Conservation (phyloP, 2,113 vertebrate genomes). For the Phrynosoma platyrhinos region DNA sequence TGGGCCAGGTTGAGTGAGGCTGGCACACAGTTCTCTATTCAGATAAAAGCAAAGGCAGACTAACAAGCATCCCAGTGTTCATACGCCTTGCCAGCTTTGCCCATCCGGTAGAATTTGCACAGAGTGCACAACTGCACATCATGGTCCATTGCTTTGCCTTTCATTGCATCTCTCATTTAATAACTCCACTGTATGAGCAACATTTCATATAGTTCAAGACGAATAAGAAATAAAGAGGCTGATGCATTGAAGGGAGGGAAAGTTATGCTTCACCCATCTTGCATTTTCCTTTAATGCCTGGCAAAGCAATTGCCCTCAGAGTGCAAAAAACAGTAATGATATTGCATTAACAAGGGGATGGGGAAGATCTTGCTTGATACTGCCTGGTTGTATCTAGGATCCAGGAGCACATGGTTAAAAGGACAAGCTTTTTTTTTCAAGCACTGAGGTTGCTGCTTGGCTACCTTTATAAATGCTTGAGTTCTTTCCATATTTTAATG, state of each 20-base stretch:
- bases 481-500: neutral
- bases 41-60: slow-evolving; percentile 86
- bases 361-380: neutral
- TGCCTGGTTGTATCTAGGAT: neutral
- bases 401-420: neutral
- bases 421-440: slow-evolving; percentile 19
- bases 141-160: slow-evolving; percentile 66
- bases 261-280: slow-evolving; percentile 8
- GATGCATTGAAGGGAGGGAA: slow-evolving; percentile 12
- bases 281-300: slow-evolving; percentile 13
- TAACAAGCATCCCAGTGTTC: slow-evolving; percentile 79
- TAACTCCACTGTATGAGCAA: slow-evolving; percentile 60
- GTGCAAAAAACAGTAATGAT: neutral
- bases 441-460: neutral
- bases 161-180: slow-evolving; percentile 76
- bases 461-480: neutral
- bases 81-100: slow-evolving; percentile 72
- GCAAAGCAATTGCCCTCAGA: slow-evolving; percentile 9
- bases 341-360: neutral
- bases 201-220: slow-evolving; percentile 58
- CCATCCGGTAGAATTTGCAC: slow-evolving; percentile 73
- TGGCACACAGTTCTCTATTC: slow-evolving; percentile 73
- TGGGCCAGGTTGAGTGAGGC: slow-evolving; percentile 5
- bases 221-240: slow-evolving; percentile 65
- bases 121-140: slow-evolving; percentile 61